Percentiles rank a stretch among this genome's conserved stretches.
phyloP scores from a whole-genome alignment of 1,140 invertebrate genomes.

The Calycopis cecrops region DNA sequence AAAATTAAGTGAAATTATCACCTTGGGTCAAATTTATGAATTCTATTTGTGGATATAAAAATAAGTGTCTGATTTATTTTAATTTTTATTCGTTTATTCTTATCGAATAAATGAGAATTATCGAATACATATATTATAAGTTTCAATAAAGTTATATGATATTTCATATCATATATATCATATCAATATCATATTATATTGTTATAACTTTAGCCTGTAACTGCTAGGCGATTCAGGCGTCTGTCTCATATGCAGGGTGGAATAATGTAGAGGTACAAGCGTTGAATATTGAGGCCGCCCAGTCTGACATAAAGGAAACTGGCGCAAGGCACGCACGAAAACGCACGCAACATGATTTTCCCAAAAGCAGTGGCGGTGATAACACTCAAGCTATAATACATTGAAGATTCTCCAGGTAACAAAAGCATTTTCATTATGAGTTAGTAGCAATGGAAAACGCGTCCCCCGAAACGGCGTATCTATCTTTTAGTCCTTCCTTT shows the following conservation, averaged over 20 bases:
- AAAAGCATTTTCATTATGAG: not conserved
- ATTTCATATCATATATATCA: not conserved
- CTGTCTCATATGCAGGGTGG: conserved; percentile 42
- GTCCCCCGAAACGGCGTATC: not conserved
- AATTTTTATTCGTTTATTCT: too few relatives aligned
- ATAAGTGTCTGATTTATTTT: too few relatives aligned
- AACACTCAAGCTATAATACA: not conserved
- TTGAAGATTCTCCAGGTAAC: not conserved
- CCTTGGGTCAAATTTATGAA: too few relatives aligned
- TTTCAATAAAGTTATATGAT: not conserved
- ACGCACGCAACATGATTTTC: conserved; percentile 49
- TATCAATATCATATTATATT: too few relatives aligned
- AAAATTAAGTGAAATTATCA: too few relatives aligned
- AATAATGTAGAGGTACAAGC: conserved; percentile 53
- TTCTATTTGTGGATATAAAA: too few relatives aligned
- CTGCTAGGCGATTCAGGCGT: conserved; percentile 1
- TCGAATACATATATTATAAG: conserved; percentile 5
- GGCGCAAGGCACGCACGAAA: conserved; percentile 46
- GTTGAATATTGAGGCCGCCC: conserved; percentile 51
- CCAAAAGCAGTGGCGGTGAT: not conserved
- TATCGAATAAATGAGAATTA: too few relatives aligned
- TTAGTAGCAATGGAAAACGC: not conserved
- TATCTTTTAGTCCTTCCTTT: too few relatives aligned
- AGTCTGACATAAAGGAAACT: conserved; percentile 53
- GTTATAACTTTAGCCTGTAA: not conserved